A percentile compares a stretch with the other conserved stretches of the same genome.
phyloP scores from a whole-genome alignment of 2,113 vertebrate genomes.

The Pluvianellus socialis region DNA sequence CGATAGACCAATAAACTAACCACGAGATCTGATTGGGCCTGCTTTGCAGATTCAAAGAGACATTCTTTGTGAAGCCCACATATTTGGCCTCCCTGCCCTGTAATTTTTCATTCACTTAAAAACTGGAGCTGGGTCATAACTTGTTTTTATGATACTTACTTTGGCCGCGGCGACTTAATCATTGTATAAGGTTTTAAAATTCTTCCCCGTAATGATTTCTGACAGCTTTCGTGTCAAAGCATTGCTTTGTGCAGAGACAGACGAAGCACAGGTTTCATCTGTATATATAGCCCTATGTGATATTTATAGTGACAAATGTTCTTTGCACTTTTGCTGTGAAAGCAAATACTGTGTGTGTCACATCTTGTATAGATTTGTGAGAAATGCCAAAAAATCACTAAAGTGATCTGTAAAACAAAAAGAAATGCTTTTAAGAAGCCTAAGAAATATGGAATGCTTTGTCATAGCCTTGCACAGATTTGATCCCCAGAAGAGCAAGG shows the following conservation, averaged over 20 bases:
- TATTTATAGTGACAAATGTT: slow-evolving; percentile 2
- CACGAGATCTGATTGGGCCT: background rate
- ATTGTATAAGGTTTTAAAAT: background rate
- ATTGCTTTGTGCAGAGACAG: background rate
- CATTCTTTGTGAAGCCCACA: slow-evolving; percentile 6
- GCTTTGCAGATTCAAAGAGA: background rate
- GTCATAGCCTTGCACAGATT: background rate
- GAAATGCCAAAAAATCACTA: background rate
- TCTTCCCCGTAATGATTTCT: background rate
- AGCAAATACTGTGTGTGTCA: background rate
- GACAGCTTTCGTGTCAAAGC: background rate
- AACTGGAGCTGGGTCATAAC: background rate
- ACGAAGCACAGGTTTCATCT: background rate
- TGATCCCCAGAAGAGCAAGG: background rate
- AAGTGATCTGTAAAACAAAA: background rate
- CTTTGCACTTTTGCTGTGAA: background rate
- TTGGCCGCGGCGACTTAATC: background rate
- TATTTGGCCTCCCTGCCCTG: slow-evolving; percentile 4
- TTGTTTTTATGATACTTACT: background rate
- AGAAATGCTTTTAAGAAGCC: background rate
- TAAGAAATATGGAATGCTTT: background rate
- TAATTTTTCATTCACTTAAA: slow-evolving; percentile 43
- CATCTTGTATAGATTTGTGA: background rate
- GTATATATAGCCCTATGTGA: background rate
- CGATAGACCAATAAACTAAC: background rate